Base-by-base conservation (phyloP, 2,888 invertebrate genomes). In the Caradrina clavipalpis region DNA sequence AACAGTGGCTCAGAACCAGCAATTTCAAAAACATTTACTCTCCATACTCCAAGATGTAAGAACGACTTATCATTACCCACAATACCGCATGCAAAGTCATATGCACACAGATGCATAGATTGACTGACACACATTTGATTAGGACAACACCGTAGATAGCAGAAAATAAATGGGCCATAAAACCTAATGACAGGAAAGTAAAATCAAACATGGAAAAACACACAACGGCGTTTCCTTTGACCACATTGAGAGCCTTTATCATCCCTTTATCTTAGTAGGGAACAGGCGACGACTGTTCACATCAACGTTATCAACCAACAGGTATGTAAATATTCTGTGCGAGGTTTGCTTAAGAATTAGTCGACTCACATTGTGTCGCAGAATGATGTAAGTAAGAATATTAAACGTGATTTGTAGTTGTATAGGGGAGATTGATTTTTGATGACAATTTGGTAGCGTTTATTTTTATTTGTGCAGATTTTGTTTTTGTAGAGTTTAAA, bases 171-270 rank as follows among this genome's bases (percentile, higher is more conserved):
- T 82, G 81, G 55, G 19, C 73, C 51, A 78, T 83, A 85, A 81
- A 87, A 85, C 77, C 81, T 86, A 84, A 86, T 86, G 86, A 87
- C 89, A 90, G 91, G 90, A 91, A 89, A 92, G 86, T 84, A 86
- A 89, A 87, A 87, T 87, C 89, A 91, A 92, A 93, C 90, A 91
- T 67, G 75, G 67, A 57, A 85, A 78, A 80, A 80, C 87, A 91
- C 92, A 93, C 92, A 92, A 86, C 88, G 91, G 91, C 89, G 86
- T 90, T 91, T 91, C 91, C 92, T 94, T 92, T 94, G 93, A 92
- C 93, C 93, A 92, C 86, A 89, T 91, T 91, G 88, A 89, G 85
- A 82, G 82, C 80, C 87, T 89, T 91, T 90, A 92, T 91, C 88
- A 84, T 88, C 85, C 87, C 88, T 88, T 90, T 91, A 91, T 92